phyloP scores from a whole-genome alignment of 2,888 invertebrate species.

The Criorhina ranunculi region DNA sequence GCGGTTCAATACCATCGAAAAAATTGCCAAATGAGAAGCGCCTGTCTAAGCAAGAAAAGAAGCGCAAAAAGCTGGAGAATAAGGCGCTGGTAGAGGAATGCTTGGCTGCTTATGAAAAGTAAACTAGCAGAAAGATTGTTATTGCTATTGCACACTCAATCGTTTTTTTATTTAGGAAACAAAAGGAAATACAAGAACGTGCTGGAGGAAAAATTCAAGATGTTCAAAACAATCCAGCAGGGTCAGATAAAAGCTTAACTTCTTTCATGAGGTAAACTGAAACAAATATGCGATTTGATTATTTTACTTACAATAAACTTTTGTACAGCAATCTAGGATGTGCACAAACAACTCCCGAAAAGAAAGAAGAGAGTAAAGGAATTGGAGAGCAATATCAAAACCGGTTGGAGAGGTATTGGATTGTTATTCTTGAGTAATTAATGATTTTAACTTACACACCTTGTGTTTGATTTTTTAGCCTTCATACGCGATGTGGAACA shows the following conservation, averaged over 20 bases:
- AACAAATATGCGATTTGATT: no score
- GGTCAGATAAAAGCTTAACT: not conserved
- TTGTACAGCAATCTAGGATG: not conserved
- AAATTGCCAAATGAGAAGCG: slow-evolving; percentile 29
- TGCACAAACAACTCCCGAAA: no score
- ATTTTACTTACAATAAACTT: not conserved
- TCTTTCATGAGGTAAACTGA: not conserved
- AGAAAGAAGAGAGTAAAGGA: no score
- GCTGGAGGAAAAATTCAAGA: not conserved
- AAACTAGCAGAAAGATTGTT: not conserved
- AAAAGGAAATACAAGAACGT: not conserved
- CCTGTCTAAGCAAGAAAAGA: not conserved
- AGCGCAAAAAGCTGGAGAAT: not conserved
- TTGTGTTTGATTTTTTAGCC: no score
- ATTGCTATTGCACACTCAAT: no score
- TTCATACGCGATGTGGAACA: no score
- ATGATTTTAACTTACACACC: no score
- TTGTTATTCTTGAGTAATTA: no score
- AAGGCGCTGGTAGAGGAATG: slow-evolving; percentile 36
- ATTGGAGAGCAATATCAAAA: no score
- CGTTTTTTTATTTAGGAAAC: not conserved
- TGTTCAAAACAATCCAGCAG: not conserved
- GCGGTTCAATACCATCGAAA: slow-evolving; percentile 35
- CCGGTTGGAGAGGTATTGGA: not conserved
- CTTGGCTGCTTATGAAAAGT: slow-evolving; percentile 38